Percentiles rank a stretch among this genome's conserved stretches.
Evolutionary conservation across 2,113 vertebrate genomes (phyloP).

Genomic region (Dasyurus viverrinus): DNA sequence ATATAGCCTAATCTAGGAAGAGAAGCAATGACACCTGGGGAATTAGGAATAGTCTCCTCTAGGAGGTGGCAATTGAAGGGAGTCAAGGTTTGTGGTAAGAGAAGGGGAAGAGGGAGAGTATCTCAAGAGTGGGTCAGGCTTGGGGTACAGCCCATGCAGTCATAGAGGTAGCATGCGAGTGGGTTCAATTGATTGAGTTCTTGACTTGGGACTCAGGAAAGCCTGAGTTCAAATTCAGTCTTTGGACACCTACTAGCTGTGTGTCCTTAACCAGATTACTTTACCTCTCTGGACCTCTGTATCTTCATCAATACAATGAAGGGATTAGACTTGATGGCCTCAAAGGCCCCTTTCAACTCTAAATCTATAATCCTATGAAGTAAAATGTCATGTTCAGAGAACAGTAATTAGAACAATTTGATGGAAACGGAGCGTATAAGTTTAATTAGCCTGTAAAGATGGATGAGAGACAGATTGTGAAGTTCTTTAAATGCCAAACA

Average conservation of each 20-base stretch:
- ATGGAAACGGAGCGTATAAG: not conserved
- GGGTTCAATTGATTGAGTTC: not conserved
- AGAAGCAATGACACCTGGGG: not conserved
- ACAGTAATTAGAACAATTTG: not conserved
- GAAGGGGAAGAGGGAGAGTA: not conserved
- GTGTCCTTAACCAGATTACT: not conserved
- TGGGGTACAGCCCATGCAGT: not conserved
- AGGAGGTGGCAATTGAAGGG: not conserved
- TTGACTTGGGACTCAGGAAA: not conserved
- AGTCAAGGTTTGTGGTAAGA: not conserved
- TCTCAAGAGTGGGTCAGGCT: not conserved
- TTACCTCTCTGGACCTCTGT: not conserved
- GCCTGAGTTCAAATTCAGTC: not conserved
- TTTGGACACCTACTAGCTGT: not conserved
- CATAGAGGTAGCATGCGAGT: not conserved
- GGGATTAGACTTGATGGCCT: not conserved
- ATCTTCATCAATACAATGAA: not conserved
- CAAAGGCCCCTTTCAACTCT: not conserved
- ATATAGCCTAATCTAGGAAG: not conserved
- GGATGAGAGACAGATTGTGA: not conserved
- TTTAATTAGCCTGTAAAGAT: not conserved
- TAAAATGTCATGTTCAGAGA: not conserved
- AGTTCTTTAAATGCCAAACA: not conserved
- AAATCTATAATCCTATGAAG: not conserved
- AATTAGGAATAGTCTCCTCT: not conserved